Evolutionary conservation across 2,888 invertebrate genomes (phyloP).

Genomic region (Andrena dorsata): DNA sequence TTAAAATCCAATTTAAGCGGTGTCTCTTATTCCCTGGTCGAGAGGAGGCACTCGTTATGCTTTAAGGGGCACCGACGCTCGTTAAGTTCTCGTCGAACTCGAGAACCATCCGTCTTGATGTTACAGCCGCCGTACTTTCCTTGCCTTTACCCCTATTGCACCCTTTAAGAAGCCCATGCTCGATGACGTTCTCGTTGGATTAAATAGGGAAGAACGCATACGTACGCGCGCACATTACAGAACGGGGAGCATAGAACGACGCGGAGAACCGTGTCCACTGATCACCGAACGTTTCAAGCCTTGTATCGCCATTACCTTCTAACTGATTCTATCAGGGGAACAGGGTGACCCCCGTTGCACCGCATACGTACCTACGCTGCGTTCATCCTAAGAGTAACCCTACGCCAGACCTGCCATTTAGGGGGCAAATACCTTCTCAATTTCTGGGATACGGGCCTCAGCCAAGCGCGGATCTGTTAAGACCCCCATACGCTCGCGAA

Average conservation of each 20-base stretch:
- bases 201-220: not conserved
- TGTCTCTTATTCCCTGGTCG: constrained; percentile 57
- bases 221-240: not conserved
- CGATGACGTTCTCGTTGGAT: not conserved
- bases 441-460: too few species aligned
- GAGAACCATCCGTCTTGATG: constrained; percentile 59
- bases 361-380: constrained; percentile 10
- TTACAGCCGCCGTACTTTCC: constrained; percentile 46
- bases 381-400: too few species aligned
- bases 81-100: constrained; percentile 71
- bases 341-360: constrained; percentile 7
- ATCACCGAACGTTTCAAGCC: constrained; percentile 34
- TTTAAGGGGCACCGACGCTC: constrained; percentile 67
- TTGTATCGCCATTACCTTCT: constrained; percentile 42
- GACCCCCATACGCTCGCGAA: too few species aligned
- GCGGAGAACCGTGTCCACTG: constrained; percentile 39
- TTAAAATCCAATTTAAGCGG: constrained; percentile 72
- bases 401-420: too few species aligned
- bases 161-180: constrained; percentile 19
- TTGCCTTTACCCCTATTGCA: not conserved
- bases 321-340: constrained; percentile 59
- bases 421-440: too few species aligned
- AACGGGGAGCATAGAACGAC: not conserved
- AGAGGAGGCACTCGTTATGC: constrained; percentile 69
- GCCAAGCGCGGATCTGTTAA: too few species aligned